A percentile compares a stretch with the other conserved stretches of the same genome.
Evolutionary conservation across 2,797 vertebrate species (phyloP).

Genomic region (Crax fasciolata): DNA sequence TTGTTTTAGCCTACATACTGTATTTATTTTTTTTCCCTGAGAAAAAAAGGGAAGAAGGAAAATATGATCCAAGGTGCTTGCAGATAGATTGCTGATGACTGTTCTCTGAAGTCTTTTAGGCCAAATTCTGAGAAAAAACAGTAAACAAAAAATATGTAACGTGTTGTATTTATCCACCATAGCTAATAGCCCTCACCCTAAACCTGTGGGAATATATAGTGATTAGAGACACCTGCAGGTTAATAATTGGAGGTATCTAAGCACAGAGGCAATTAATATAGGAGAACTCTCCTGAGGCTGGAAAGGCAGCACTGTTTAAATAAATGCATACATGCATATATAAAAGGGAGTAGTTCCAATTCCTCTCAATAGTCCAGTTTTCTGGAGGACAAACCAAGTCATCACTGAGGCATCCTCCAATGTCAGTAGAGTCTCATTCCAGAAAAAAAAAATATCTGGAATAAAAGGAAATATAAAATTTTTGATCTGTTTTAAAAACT

Average conservation of each 20-base stretch:
- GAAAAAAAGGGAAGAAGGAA: background rate
- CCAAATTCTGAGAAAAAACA: slow-evolving; percentile 68
- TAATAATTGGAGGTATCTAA: slow-evolving; percentile 86
- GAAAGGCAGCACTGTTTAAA: slow-evolving; percentile 44
- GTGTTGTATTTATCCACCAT: slow-evolving; percentile 80
- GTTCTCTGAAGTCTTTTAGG: slow-evolving; percentile 62
- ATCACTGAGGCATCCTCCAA: background rate
- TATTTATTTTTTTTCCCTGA: background rate
- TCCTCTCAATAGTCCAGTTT: background rate
- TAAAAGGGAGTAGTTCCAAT: slow-evolving; percentile 32
- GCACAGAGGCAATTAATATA: slow-evolving; percentile 84
- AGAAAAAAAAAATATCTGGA: background rate
- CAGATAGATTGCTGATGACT: slow-evolving; percentile 65
- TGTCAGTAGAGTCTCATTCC: background rate
- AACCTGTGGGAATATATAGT: slow-evolving; percentile 81
- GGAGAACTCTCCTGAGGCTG: slow-evolving; percentile 70
- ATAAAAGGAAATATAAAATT: background rate
- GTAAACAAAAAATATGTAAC: slow-evolving; percentile 74
- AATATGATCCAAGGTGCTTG: background rate
- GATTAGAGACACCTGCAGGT: slow-evolving; percentile 85
- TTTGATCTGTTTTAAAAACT: background rate
- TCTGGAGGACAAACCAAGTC: background rate
- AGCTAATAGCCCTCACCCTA: slow-evolving; percentile 80
- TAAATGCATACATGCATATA: slow-evolving; percentile 71
- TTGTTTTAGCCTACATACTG: background rate